These are phyloP conservation scores for Campoplex nolae DNA, from an alignment of 2,888 invertebrate genomes.

Conservation along the genomic window DNA sequence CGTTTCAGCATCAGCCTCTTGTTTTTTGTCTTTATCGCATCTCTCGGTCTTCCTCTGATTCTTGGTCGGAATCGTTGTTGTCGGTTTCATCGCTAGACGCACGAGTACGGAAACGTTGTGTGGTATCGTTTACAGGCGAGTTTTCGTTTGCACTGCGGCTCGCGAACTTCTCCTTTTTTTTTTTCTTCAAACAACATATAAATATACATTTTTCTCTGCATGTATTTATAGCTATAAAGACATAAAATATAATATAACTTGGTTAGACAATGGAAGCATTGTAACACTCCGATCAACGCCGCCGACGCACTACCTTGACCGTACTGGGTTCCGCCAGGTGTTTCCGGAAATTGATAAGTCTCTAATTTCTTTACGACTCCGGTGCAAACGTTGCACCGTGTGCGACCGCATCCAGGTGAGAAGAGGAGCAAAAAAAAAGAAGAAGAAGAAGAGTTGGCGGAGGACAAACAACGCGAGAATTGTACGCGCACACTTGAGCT, in stretches of 20 bases:
- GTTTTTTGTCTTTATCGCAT: constrained; percentile 77
- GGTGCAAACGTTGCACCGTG: constrained; percentile 67
- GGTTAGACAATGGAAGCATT: constrained; percentile 73
- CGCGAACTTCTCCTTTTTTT: constrained; percentile 45
- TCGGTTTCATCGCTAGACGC: constrained; percentile 49
- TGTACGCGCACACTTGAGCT: constrained; percentile 64
- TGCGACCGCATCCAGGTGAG: constrained; percentile 55
- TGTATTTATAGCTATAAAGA: constrained; percentile 23
- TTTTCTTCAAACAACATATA: not conserved
- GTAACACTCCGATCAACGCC: constrained; percentile 69
- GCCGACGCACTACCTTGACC: constrained; percentile 70
- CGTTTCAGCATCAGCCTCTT: constrained; percentile 62
- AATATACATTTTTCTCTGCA: not conserved
- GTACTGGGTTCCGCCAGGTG: constrained; percentile 78
- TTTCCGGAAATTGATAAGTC: constrained; percentile 82
- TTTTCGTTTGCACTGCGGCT: constrained; percentile 67
- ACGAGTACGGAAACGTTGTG: constrained; percentile 43
- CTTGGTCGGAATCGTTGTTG: constrained; percentile 18
- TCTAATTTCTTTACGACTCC: constrained; percentile 80
- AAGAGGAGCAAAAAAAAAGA: not conserved
- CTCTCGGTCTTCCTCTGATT: constrained; percentile 25
- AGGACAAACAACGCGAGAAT: constrained; percentile 64
- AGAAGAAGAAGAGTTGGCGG: constrained; percentile 28
- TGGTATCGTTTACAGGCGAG: constrained; percentile 66
- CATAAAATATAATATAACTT: constrained; percentile 30